Conservation (phyloP, 2,888 invertebrate species). For the Conops quadrifasciatus region DNA sequence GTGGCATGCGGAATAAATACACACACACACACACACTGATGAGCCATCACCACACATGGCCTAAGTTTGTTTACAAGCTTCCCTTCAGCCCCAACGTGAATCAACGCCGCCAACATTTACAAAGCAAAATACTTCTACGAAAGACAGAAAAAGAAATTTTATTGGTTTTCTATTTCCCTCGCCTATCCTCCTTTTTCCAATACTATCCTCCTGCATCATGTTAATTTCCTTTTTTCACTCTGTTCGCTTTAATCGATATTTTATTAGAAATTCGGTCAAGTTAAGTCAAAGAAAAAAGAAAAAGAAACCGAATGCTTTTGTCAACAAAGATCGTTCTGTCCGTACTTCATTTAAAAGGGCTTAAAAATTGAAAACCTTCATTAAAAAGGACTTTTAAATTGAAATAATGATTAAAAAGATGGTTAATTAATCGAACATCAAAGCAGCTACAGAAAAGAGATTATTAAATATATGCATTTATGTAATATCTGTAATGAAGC, state of each 20-base stretch:
- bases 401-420: too few species aligned
- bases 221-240: too few species aligned
- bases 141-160: neutral
- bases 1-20: conserved; percentile 20
- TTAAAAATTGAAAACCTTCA: conserved; percentile 14
- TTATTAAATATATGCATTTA: neutral
- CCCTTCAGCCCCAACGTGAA: neutral
- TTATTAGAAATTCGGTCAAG: too few species aligned
- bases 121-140: neutral
- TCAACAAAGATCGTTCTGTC: too few species aligned
- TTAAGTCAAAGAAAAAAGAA: too few species aligned
- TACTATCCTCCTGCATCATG: too few species aligned
- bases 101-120: neutral
- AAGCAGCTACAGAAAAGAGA: neutral
- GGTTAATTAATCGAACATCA: neutral
- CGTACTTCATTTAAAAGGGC: neutral
- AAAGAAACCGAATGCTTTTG: too few species aligned
- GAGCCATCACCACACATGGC: conserved; percentile 36
- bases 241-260: too few species aligned
- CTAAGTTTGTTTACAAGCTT: conserved; percentile 44
- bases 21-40: conserved; percentile 6
- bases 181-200: too few species aligned
- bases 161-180: too few species aligned
- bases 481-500: too few species aligned
- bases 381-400: neutral